phyloP scores from a whole-genome alignment of 1,140 invertebrate genomes.

The Camponotus floridanus region DNA sequence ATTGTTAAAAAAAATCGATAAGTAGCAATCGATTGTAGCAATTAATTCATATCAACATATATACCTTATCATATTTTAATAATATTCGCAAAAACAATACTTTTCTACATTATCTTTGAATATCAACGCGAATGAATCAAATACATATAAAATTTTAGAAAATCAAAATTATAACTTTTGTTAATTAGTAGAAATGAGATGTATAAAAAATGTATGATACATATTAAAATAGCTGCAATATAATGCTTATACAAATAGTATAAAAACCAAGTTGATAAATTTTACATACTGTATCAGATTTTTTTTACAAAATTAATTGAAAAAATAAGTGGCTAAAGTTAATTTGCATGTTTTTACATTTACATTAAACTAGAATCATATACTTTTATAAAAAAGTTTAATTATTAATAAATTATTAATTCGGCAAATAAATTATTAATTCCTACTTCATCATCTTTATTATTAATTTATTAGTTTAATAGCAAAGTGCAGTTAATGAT shows the following conservation, averaged over 20 bases:
- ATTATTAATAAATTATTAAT: not conserved
- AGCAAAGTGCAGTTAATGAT: not conserved
- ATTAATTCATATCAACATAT: not conserved
- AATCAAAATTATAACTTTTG: slow-evolving; percentile 35
- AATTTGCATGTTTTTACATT: slow-evolving; percentile 33
- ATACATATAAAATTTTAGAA: not conserved
- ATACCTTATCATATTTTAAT: slow-evolving; percentile 14
- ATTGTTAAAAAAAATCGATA: slow-evolving; percentile 10
- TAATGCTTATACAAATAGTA: not conserved
- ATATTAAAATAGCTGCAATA: not conserved
- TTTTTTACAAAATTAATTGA: not conserved
- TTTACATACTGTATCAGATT: not conserved
- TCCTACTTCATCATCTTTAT: not conserved
- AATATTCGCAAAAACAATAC: not conserved
- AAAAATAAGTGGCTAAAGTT: not conserved
- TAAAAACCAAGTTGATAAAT: slow-evolving; percentile 19
- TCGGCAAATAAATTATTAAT: slow-evolving; percentile 6
- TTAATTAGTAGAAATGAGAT: slow-evolving; percentile 24
- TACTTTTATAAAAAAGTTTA: not conserved
- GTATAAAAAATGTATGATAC: slow-evolving; percentile 7
- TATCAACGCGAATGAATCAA: not conserved
- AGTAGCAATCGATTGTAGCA: slow-evolving; percentile 10
- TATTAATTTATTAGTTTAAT: slow-evolving; percentile 3
- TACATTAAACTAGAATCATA: not conserved
- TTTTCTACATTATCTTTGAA: not conserved